Conservation (phyloP, 2,888 invertebrate species). For the Acronicta aceris region DNA sequence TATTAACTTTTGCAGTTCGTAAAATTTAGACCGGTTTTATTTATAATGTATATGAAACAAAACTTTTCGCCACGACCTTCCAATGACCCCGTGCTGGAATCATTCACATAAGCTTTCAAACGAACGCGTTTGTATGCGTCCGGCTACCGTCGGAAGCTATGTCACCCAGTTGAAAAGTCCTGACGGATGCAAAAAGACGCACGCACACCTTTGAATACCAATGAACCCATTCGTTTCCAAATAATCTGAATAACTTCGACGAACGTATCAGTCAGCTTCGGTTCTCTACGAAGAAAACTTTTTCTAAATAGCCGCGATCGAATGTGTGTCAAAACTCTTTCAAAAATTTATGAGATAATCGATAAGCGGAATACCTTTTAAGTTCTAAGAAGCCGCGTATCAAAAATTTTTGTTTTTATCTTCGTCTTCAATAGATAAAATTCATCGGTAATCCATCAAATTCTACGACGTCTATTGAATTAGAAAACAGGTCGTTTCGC, state of each 20-base stretch:
- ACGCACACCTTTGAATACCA: slow-evolving; percentile 41
- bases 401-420: slow-evolving; percentile 6
- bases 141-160: slow-evolving; percentile 37
- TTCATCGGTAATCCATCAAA: slow-evolving; percentile 30
- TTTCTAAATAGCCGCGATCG: slow-evolving; percentile 20
- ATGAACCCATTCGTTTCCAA: slow-evolving; percentile 32
- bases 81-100: slow-evolving; percentile 8
- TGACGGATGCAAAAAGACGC: slow-evolving; percentile 39
- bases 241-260: slow-evolving; percentile 30
- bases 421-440: slow-evolving; percentile 28
- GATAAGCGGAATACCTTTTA: not conserved
- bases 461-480: slow-evolving; percentile 9
- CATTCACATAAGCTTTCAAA: slow-evolving; percentile 19
- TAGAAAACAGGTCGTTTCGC: slow-evolving; percentile 27
- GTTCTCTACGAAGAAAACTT: slow-evolving; percentile 22
- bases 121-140: slow-evolving; percentile 24
- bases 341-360: slow-evolving; percentile 14
- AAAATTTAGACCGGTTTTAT: too few relatives aligned
- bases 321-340: slow-evolving; percentile 25
- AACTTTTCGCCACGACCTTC: too few relatives aligned
- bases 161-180: slow-evolving; percentile 46
- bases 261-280: slow-evolving; percentile 25
- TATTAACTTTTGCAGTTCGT: too few relatives aligned
- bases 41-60: too few relatives aligned
- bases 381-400: slow-evolving; percentile 8